Conservation (phyloP, 2,797 vertebrate genomes). For the Pampus argenteus region DNA sequence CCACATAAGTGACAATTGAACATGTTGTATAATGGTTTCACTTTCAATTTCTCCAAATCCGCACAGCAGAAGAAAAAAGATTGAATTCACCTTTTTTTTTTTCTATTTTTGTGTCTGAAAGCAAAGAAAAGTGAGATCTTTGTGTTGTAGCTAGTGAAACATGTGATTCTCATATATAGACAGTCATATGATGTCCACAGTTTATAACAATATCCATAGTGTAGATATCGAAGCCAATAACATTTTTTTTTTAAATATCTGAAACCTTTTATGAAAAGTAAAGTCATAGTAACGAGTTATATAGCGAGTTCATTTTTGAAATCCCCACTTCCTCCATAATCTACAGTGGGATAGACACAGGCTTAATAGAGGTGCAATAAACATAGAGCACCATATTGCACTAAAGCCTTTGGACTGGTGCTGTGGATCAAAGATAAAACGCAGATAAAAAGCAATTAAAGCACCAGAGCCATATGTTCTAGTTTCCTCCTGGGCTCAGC, state of each 20-base stretch:
- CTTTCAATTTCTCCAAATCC: background rate
- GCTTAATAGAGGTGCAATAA: conserved; percentile 12
- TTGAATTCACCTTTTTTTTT: background rate
- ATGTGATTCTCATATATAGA: background rate
- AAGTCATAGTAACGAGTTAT: conserved; percentile 9
- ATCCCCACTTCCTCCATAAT: background rate
- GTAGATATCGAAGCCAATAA: background rate
- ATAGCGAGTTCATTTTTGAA: background rate
- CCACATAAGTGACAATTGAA: conserved; percentile 24
- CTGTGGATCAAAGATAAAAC: background rate
- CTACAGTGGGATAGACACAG: conserved; percentile 7
- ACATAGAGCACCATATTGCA: background rate
- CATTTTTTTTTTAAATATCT: background rate
- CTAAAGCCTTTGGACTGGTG: conserved; percentile 16
- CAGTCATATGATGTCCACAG: background rate
- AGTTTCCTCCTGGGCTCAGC: background rate
- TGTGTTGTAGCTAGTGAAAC: background rate
- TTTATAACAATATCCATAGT: background rate
- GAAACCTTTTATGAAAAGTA: conserved; percentile 10
- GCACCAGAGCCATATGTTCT: background rate
- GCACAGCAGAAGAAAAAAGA: background rate
- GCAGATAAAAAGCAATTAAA: conserved; percentile 24
- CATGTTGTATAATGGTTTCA: conserved; percentile 12
- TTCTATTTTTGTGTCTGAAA: background rate
- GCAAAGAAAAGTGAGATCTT: background rate